A percentile compares a stretch with the other conserved stretches of the same genome.
Conservation (phyloP, 2,888 invertebrate species). For the Thalpophila matura region DNA sequence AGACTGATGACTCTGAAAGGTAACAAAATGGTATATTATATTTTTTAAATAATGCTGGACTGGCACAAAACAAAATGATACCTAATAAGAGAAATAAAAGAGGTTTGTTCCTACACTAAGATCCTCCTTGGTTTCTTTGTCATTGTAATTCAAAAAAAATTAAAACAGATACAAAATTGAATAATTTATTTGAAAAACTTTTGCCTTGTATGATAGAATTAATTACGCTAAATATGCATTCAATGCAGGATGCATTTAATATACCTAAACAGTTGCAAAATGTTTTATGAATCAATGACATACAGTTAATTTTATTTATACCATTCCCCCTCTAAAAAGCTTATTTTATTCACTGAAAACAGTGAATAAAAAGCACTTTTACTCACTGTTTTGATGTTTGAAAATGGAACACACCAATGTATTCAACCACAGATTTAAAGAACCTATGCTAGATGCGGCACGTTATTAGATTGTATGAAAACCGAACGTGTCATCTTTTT, state of each 20-base stretch:
- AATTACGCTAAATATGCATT: not conserved
- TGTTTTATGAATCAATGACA: not conserved
- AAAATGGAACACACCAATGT: no score
- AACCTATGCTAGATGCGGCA: no score
- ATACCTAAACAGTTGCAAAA: constrained; percentile 11
- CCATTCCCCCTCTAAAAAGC: no score
- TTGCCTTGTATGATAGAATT: not conserved
- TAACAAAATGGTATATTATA: constrained; percentile 51
- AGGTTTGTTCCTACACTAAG: not conserved
- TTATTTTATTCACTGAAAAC: constrained; percentile 7
- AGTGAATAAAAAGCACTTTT: no score
- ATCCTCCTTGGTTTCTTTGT: not conserved
- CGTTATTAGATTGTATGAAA: no score
- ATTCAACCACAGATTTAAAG: no score
- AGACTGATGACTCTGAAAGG: constrained; percentile 83
- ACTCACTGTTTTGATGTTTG: no score
- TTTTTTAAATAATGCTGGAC: no score
- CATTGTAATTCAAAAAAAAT: not conserved
- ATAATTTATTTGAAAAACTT: not conserved
- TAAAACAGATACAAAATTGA: not conserved
- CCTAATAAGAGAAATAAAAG: not conserved
- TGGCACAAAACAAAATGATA: not conserved
- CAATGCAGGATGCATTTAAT: constrained; percentile 5
- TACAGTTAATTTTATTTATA: not conserved
- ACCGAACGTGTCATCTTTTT: no score